Conservation (phyloP, 2,888 invertebrate genomes). For the Drosophila stalkeri region DNA sequence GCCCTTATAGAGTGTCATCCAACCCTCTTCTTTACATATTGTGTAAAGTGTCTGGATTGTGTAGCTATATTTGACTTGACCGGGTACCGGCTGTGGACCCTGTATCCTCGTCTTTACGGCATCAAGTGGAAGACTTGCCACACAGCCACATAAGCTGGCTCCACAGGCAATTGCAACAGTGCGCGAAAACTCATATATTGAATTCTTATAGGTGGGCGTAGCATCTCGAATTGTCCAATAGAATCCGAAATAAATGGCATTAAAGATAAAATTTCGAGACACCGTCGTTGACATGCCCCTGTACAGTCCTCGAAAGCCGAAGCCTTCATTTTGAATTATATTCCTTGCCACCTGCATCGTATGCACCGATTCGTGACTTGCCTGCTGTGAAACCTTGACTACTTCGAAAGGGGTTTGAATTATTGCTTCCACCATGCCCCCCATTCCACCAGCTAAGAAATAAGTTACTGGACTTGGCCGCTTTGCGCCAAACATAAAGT, state of each 20-base stretch:
- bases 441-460: neutral
- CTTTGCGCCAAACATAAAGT: neutral
- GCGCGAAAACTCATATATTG: neutral
- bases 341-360: neutral
- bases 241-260: neutral
- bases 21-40: neutral
- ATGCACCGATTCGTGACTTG: neutral
- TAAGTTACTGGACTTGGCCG: neutral
- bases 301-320: neutral
- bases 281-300: neutral
- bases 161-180: neutral
- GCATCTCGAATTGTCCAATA: constrained; percentile 1
- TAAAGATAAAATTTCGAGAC: neutral
- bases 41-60: neutral
- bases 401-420: neutral
- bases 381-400: neutral
- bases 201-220: neutral
- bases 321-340: neutral
- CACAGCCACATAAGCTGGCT: neutral
- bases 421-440: neutral
- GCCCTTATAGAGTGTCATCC: neutral
- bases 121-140: neutral
- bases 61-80: neutral
- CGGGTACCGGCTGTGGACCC: constrained; percentile 1
- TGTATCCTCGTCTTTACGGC: neutral